phyloP scores from a whole-genome alignment of 2,797 vertebrate genomes.

The Limosa lapponica region DNA sequence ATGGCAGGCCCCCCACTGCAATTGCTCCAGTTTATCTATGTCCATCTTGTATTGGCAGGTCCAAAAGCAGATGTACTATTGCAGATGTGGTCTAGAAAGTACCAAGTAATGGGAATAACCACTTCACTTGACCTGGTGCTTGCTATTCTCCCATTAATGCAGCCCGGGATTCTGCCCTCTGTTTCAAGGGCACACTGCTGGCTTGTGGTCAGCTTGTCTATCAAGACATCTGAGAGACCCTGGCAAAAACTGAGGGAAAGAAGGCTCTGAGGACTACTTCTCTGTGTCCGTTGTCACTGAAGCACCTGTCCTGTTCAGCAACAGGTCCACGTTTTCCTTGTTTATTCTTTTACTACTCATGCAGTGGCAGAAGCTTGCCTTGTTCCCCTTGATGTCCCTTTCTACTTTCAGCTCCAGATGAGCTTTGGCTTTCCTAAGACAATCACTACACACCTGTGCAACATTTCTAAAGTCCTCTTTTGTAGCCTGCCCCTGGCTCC shows the following conservation, averaged over 20 bases:
- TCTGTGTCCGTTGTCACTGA: not conserved
- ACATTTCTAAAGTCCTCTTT: not conserved
- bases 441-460: not conserved
- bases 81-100: not conserved
- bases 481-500: not conserved
- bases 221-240: not conserved
- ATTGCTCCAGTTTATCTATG: not conserved
- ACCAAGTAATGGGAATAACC: not conserved
- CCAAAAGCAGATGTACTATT: not conserved
- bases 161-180: not conserved
- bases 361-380: not conserved
- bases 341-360: not conserved
- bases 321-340: not conserved
- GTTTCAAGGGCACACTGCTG: not conserved
- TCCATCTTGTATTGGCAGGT: not conserved
- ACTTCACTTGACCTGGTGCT: not conserved
- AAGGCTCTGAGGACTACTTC: not conserved
- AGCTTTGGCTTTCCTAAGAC: not conserved
- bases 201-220: not conserved
- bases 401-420: not conserved
- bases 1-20: rapidly evolving
- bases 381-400: not conserved
- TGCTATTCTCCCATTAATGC: not conserved
- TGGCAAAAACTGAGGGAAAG: not conserved
- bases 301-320: not conserved